Base-by-base conservation (phyloP, 1,140 invertebrate species). In the Leptopilina boulardi region DNA sequence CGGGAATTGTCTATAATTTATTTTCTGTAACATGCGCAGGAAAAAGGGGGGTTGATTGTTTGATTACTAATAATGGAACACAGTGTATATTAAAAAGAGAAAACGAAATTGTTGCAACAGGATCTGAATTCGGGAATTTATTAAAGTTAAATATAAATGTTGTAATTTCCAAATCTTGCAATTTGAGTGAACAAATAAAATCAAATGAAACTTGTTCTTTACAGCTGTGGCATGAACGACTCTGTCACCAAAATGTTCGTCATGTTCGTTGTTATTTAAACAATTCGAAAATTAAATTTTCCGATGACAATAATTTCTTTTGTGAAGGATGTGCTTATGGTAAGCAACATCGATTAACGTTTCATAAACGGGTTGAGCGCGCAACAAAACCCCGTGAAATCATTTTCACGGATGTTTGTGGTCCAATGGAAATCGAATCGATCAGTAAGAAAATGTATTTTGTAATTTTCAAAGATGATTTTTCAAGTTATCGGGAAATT, bases 341-440 rank as follows among this genome's bases (percentile, higher is more conserved):
- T 44, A 90, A 90, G 78, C 84, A 86, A 19, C 86, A 88, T 78
- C 19, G 86, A 42, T 77, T 80, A 34, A 74, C 83, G 4, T 89
- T 88, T 75, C 3, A 51, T 54, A 78, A 15, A 19, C 84, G 83
- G 66, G 78, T 85, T 21, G 75, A 59, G 2, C 81, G 23, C 38
- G 77, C 76, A 30, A 82, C 78, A 1, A 79, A 77, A 74, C 54
- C 80, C 30, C 84, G 86, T 71, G 86, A 90, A 72, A 19, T 90
- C 42, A 86, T 92, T 74, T 88, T 90, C 80, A 82, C 78, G 3
- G 90, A 92, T 86, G 82, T 89, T 0, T 89, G 89, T 73, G 90
- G 90, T 2, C 87, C 90, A n/a, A 91, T 92, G 85, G 80, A 87
- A 54, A 75, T 73, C 30, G 70, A 44, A 34, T 90, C 87, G 0